Evolutionary conservation across 2,888 invertebrate genomes (phyloP).

Genomic region (Andrena bucephala): DNA sequence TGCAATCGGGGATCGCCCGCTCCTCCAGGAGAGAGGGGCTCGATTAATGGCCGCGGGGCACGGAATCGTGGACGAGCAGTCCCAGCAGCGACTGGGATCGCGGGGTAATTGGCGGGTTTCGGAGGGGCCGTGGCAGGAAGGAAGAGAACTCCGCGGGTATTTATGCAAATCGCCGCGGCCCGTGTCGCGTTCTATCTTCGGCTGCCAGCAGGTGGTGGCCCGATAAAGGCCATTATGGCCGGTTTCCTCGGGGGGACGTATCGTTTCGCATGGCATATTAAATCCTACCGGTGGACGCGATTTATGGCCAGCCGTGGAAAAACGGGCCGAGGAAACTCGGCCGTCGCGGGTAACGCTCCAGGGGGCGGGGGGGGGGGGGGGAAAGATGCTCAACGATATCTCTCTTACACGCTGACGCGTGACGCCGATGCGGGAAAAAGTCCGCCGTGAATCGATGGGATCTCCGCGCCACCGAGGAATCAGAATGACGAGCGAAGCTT

Average conservation of each 20-base stretch:
- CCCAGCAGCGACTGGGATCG: not conserved
- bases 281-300: conserved; percentile 15
- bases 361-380: too few relatives aligned
- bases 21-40: not conserved
- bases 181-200: conserved; percentile 50
- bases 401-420: not conserved
- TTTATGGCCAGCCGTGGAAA: conserved; percentile 7
- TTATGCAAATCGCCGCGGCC: conserved; percentile 56
- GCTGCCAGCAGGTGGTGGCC: conserved; percentile 45
- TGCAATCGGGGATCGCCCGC: not conserved
- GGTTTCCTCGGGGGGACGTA: conserved; percentile 14
- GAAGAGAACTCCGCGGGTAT: conserved; percentile 24
- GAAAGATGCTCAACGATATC: conserved; percentile 2
- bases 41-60: conserved; percentile 23
- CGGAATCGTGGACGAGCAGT: conserved; percentile 6
- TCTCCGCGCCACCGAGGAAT: not conserved
- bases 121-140: not conserved
- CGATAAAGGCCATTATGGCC: conserved; percentile 48
- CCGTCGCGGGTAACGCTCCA: not conserved
- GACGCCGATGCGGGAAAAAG: conserved; percentile 14
- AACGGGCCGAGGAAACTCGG: not conserved
- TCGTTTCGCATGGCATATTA: conserved; percentile 27
- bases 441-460: conserved; percentile 9
- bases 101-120: conserved; percentile 42
- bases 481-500: not conserved